Base-by-base conservation (phyloP, 2,888 invertebrate species). In the Temnothorax unifasciatus region DNA sequence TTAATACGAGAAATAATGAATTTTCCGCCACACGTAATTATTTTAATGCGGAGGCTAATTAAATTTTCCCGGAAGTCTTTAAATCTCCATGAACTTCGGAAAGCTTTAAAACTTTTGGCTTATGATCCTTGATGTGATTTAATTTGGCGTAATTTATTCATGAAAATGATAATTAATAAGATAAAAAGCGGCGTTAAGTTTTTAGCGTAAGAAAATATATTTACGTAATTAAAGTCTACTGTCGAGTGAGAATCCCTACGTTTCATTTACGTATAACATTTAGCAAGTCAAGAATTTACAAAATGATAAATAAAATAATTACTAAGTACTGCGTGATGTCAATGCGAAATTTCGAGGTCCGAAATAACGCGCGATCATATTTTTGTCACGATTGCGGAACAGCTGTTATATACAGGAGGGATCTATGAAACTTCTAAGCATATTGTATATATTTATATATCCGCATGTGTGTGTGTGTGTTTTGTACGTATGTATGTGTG, bases 351-450 rank as follows among this genome's bases (percentile, higher is more conserved):
- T 66, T 66, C 25, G 21, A 18, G 2, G 6, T 44, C 25, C 6
- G 29, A 38, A 38, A 34, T 34, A 61, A 18, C 18, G 9, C 18
- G 4, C 8, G n/a, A 29, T 63, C 50, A 38, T 6, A 34, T 34
- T 34, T 34, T 34, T 34, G 34, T 34, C 34, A 34, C 83, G 82
- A 86, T 87, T 57, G 69, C 73, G 83, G 52, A 87, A 88, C 90
- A 89, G 88, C 87, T 89, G 88, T 29, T 29, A 29, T 29, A 83
- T 85, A 83, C 25, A 34, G 44, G 79, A 85, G 87, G 85, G 87
- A 85, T 77, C 85, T 50, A 25, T 64, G 66, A 57, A 69, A 82
- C 79, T 79, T 73, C 34, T 21, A 11, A n/a, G 2, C 21, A 2
- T 59, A 29, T 52, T 52, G 52, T 59, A 18, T 59, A 21, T 64